phyloP scores from a whole-genome alignment of 2,113 vertebrate genomes.

The Cavia aperea region DNA sequence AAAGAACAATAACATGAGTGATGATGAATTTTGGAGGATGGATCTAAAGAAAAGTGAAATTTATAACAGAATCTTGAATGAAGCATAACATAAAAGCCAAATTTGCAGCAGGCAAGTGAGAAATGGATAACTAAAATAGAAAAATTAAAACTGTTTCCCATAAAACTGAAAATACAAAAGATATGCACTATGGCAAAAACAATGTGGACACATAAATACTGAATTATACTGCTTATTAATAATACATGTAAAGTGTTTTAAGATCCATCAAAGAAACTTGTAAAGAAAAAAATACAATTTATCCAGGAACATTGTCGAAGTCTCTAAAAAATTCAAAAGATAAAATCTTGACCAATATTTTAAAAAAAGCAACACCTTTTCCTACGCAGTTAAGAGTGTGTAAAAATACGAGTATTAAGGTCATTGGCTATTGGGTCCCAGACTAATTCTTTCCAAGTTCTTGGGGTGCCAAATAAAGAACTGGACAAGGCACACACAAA shows the following conservation, averaged over 20 bases:
- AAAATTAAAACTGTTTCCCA: conserved; percentile 50
- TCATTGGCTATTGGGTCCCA: background rate
- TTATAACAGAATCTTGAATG: conserved; percentile 39
- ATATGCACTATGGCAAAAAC: conserved; percentile 24
- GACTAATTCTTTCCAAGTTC: background rate
- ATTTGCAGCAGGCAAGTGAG: background rate
- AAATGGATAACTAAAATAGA: conserved; percentile 15
- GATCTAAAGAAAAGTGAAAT: conserved; percentile 33
- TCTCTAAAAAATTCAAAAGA: conserved; percentile 42
- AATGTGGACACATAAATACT: conserved; percentile 54
- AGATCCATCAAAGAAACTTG: conserved; percentile 39
- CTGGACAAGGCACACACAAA: background rate
- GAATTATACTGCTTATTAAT: conserved; percentile 57
- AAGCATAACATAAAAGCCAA: conserved; percentile 24
- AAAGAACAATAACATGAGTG: conserved; percentile 42
- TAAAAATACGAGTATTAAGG: background rate
- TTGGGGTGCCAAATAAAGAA: background rate
- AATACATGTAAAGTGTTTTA: conserved; percentile 58
- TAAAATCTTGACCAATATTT: background rate
- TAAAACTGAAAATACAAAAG: conserved; percentile 47
- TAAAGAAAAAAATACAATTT: conserved; percentile 37
- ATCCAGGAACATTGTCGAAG: background rate
- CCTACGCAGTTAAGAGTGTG: background rate
- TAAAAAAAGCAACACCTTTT: background rate
- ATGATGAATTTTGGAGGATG: background rate